Base-by-base conservation (phyloP, 37 sponge, comb jelly and placozoan genomes). In the Diacarnus erythraeanus region DNA sequence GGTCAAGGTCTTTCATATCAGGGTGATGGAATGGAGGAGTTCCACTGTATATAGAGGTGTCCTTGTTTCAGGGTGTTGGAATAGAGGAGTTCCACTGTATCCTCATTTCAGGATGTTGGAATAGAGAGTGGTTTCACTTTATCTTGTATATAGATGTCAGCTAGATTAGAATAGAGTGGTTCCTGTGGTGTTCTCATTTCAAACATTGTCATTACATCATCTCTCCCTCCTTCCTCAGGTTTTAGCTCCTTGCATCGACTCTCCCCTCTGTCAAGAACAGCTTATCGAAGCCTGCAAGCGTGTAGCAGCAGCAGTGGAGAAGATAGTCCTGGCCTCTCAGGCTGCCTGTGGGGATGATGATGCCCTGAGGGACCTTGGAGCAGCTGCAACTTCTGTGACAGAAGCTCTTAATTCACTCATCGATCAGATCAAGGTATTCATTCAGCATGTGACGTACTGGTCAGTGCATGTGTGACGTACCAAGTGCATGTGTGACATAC, bases 261-360 rank as follows among this genome's bases (percentile, higher is more conserved):
- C 82, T 59, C 94, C 83, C 12, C 77, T 94, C 26, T 94, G 94
- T 44, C 94, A 94, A 64, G 94, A 94, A 41, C 94, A 94, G 72
- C 81, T 94, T 22, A 89, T 94, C 63, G 94, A 94, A 21, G 84
- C 94, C 2, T 94, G 94, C 75, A 94, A 94, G 61, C 58, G 84
- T 31, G 89, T 88, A 29, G 94, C 94, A 21, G 78, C 85, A 29
- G 84, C 86, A 41, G 94, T 90, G 51, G 94, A 90, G 57, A 90
- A 90, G 83, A 89, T 94, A 43, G 94, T 94, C 23, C 58, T 89
- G 29, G 88, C 90, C 39, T 91, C 95, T 39, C 95, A 90, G 76
- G 85, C 85, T 0, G 93, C 90, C 0, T 92, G 96, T 85, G 84
- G 73, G n/a, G 97, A 97, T 86, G 97, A 91, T 65, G 92, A 91